phyloP scores from a whole-genome alignment of 2,888 invertebrate genomes.

The Noctua comes region DNA sequence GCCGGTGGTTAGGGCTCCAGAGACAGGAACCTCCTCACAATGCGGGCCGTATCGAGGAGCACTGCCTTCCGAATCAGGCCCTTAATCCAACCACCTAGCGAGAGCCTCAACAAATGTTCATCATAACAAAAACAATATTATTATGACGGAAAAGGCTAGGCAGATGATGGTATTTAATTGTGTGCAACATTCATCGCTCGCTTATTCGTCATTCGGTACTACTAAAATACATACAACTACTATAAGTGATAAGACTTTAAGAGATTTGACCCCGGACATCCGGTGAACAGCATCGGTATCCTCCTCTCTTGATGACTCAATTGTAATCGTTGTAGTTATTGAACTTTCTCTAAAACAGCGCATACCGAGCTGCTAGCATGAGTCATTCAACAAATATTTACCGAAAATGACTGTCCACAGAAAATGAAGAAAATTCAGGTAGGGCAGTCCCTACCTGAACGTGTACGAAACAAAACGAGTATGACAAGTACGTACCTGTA shows the following conservation, averaged over 20 bases:
- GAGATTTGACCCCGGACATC: slow-evolving; percentile 2
- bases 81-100: no score
- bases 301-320: background rate
- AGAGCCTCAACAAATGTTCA: no score
- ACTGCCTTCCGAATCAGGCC: no score
- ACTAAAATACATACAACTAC: background rate
- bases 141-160: no score
- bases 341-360: slow-evolving; percentile 15
- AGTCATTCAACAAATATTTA: background rate
- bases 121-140: no score
- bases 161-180: background rate
- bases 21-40: no score
- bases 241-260: background rate
- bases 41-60: no score
- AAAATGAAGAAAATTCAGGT: no score
- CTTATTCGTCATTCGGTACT: background rate
- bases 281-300: background rate
- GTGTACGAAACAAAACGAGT: background rate
- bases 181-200: background rate
- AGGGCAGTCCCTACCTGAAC: background rate
- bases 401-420: background rate
- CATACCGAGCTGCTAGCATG: background rate
- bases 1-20: no score
- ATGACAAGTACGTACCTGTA: no score
- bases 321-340: background rate